Percentiles rank a stretch among this genome's conserved stretches.
These are phyloP conservation scores for Trinorchestia longiramus DNA, from an alignment of 1,140 invertebrate genomes.

Conservation along the genomic window DNA sequence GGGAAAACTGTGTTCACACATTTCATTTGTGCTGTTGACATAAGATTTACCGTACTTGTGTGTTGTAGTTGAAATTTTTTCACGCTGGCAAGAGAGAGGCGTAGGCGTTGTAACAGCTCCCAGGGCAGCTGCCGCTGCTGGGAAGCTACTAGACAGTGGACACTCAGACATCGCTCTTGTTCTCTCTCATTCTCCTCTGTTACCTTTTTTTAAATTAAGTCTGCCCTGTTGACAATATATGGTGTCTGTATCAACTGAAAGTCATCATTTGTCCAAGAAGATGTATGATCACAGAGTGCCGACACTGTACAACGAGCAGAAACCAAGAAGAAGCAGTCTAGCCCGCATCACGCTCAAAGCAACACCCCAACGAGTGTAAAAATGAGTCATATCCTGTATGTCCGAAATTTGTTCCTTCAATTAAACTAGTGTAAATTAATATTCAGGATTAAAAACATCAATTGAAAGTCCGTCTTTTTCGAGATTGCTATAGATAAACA, in stretches of 20 bases:
- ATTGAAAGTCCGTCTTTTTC: not conserved
- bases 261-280: not conserved
- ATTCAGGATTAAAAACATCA: not conserved
- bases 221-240: not conserved
- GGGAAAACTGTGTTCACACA: not conserved
- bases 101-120: not conserved
- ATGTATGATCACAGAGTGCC: not conserved
- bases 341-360: not conserved
- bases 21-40: not conserved
- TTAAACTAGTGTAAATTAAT: not conserved
- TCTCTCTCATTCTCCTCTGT: not conserved
- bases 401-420: not conserved
- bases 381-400: not conserved
- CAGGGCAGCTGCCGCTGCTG: not conserved
- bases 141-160: not conserved
- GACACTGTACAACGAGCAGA: not conserved
- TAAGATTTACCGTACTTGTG: not conserved
- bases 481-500: not conserved
- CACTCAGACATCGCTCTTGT: not conserved
- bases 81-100: not conserved
- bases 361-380: not conserved
- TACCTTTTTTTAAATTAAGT: not conserved
- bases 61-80: not conserved
- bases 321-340: not conserved
- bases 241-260: not conserved